These are phyloP conservation scores for Alauda arvensis DNA, from an alignment of 2,797 vertebrate genomes.

Conservation along the genomic window DNA sequence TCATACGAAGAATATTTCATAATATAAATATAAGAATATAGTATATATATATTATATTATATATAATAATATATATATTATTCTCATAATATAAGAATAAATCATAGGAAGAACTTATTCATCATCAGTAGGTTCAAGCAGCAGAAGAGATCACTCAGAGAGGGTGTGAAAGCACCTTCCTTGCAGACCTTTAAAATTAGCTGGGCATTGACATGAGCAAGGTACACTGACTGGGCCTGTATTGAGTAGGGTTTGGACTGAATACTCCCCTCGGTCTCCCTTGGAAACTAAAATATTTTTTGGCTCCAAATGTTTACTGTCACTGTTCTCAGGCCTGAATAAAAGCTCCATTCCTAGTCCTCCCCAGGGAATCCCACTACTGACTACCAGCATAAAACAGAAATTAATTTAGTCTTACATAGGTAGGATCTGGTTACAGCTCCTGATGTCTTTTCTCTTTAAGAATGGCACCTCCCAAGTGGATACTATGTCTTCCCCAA, in stretches of 20 bases:
- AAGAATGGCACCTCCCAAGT: not conserved
- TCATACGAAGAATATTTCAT: not conserved
- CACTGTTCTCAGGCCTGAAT: not conserved
- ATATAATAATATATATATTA: no score
- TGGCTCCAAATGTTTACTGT: not conserved
- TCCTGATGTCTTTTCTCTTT: not conserved
- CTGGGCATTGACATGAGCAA: not conserved
- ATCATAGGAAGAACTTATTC: not conserved
- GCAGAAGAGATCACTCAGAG: not conserved
- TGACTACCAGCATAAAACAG: not conserved
- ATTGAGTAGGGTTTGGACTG: not conserved
- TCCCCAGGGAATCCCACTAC: not conserved
- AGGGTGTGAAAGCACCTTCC: not conserved
- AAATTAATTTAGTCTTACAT: not conserved
- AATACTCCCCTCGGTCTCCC: not conserved
- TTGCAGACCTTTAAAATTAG: not conserved
- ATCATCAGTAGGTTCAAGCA: not conserved
- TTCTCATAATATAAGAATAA: no score
- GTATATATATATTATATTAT: no score
- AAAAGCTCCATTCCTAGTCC: not conserved
- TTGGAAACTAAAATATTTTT: not conserved
- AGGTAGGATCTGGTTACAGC: rapidly evolving
- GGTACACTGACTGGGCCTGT: not conserved
- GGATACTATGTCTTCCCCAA: not conserved
- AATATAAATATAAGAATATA: no score